phyloP scores from a whole-genome alignment of 2,113 vertebrate genomes.

The human region GRCh38 chr16:19520501-19521000 shows the following conservation, averaged over 20 bases:
- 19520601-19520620: background rate
- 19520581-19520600: background rate
- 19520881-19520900: background rate
- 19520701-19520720: no score
- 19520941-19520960: background rate
- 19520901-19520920: background rate
- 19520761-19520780: background rate
- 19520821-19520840: background rate
- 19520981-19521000: background rate
- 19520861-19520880: background rate
- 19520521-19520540: background rate
- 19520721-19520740: no score
- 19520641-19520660: background rate
- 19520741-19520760: no score
- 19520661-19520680: fast-evolving
- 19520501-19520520: background rate
- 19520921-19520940: background rate
- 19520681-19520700: background rate
- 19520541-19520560: background rate
- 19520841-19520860: background rate
- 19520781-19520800: background rate
- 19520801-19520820: background rate
- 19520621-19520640: background rate
- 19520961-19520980: background rate
- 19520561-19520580: background rate